These are phyloP conservation scores for Drosophila repletoides DNA, from an alignment of 1,140 invertebrate species.

Conservation along the genomic window DNA sequence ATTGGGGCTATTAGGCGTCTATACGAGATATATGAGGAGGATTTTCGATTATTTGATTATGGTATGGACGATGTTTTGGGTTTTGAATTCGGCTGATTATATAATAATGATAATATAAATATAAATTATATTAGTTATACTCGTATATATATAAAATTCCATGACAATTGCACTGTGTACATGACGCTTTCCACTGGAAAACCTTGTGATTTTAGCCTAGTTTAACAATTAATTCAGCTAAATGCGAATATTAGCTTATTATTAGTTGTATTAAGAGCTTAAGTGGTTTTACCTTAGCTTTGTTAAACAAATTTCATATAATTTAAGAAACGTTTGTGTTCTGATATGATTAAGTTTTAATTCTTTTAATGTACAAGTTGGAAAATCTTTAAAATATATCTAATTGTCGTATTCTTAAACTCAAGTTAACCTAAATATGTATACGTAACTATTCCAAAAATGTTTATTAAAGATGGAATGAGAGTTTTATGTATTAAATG, in stretches of 20 bases:
- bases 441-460: conserved; percentile 16
- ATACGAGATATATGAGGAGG: conserved; percentile 89
- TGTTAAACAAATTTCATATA: background rate
- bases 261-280: background rate
- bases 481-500: background rate
- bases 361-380: too few relatives aligned
- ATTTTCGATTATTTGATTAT: conserved; percentile 92
- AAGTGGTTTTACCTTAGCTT: background rate
- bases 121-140: background rate
- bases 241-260: conserved; percentile 52
- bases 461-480: too few relatives aligned
- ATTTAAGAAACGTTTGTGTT: too few relatives aligned
- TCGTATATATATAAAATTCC: conserved; percentile 20
- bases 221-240: conserved; percentile 10
- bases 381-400: too few relatives aligned
- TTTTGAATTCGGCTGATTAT: conserved; percentile 85
- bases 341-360: too few relatives aligned
- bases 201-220: conserved; percentile 63
- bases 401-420: too few relatives aligned
- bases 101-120: background rate
- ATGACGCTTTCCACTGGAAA: conserved; percentile 66
- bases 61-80: conserved; percentile 88
- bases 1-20: conserved; percentile 87
- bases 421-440: too few relatives aligned
- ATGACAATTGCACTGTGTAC: conserved; percentile 34